Conservation (phyloP, 2,113 vertebrate species). For the Panurus biarmicus region DNA sequence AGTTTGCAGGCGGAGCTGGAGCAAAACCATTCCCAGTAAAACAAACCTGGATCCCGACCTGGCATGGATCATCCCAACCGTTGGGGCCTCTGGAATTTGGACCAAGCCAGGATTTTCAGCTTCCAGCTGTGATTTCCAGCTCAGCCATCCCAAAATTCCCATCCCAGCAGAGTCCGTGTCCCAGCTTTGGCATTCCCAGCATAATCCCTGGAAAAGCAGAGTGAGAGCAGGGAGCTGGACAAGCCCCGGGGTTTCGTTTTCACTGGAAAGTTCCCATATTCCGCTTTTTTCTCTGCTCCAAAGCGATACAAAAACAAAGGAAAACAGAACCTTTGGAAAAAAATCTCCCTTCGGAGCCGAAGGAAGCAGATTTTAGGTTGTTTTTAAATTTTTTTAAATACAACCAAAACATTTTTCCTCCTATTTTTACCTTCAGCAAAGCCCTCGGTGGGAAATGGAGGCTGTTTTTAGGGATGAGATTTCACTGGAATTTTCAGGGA, state of each 20-base stretch:
- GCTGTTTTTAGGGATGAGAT: background rate
- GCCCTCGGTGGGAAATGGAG: background rate
- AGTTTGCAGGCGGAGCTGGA: background rate
- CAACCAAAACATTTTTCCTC: background rate
- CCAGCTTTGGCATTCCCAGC: background rate
- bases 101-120: background rate
- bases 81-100: background rate
- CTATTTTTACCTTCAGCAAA: background rate
- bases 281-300: background rate
- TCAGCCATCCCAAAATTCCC: background rate
- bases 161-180: rapidly evolving
- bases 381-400: background rate
- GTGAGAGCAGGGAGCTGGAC: background rate
- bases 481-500: background rate
- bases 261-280: background rate
- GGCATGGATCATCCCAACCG: background rate
- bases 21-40: background rate
- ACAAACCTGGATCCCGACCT: background rate
- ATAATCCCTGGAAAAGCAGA: background rate
- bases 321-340: background rate
- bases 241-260: background rate
- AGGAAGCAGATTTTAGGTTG: background rate
- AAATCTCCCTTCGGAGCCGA: background rate
- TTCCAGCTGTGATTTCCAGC: background rate
- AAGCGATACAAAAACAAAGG: background rate